A percentile compares a stretch with the other conserved stretches of the same genome.
phyloP scores from a whole-genome alignment of 53 echinoderm and acorn worm genomes.

The Crossaster papposus region DNA sequence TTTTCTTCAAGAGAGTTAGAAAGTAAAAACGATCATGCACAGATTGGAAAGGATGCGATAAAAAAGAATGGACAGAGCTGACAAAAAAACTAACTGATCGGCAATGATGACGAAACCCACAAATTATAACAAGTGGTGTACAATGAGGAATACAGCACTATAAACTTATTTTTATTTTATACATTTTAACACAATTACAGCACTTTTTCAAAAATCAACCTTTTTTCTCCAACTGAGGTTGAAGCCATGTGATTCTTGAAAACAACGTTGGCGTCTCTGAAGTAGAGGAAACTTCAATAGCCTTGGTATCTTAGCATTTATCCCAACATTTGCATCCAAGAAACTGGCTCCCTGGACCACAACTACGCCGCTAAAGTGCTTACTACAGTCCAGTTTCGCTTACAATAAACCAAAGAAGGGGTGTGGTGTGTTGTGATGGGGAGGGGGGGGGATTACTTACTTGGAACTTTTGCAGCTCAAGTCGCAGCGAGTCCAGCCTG shows the following conservation, averaged over 20 bases:
- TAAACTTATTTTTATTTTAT: too few species aligned
- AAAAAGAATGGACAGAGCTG: neutral
- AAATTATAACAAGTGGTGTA: neutral
- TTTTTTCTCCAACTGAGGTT: too few species aligned
- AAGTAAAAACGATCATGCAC: neutral
- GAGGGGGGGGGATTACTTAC: too few species aligned
- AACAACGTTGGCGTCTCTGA: too few species aligned
- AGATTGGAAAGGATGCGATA: neutral
- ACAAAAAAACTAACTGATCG: neutral
- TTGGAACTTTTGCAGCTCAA: slow-evolving; percentile 93
- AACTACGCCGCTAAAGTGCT: neutral
- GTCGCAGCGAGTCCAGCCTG: slow-evolving; percentile 76
- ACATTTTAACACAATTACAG: too few species aligned
- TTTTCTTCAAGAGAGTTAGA: neutral
- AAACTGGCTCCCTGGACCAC: too few species aligned
- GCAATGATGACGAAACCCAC: neutral
- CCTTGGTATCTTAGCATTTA: too few species aligned
- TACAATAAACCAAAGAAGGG: neutral
- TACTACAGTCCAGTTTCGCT: neutral
- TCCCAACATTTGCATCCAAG: too few species aligned
- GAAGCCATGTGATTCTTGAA: too few species aligned
- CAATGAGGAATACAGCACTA: too few species aligned
- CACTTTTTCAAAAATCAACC: too few species aligned
- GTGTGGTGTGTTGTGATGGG: neutral
- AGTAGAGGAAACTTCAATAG: too few species aligned